Conservation (phyloP, 2,113 vertebrate genomes). For the Tachysurus vachellii region DNA sequence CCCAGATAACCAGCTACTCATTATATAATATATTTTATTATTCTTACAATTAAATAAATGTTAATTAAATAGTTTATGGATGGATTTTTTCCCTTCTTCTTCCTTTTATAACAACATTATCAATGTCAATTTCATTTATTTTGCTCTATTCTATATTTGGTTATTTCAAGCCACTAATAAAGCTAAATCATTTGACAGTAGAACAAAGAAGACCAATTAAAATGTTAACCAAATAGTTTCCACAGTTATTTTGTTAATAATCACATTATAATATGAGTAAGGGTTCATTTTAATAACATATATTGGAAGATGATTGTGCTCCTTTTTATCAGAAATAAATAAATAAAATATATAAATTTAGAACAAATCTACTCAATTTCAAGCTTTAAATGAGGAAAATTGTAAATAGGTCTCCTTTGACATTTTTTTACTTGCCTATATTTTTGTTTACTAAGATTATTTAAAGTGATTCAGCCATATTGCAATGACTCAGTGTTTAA, state of each 20-base stretch:
- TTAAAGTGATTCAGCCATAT: background rate
- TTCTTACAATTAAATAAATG: background rate
- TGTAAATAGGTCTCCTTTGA: background rate
- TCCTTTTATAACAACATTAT: too few species aligned
- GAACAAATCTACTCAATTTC: background rate
- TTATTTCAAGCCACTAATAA: background rate
- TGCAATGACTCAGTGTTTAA: background rate
- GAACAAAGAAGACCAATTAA: background rate
- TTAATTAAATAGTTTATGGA: background rate
- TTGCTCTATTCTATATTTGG: background rate
- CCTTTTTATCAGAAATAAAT: background rate
- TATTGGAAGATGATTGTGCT: background rate
- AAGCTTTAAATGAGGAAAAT: background rate
- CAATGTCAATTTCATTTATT: too few species aligned
- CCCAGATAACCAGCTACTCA: background rate
- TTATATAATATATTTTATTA: background rate
- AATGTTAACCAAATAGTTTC: background rate
- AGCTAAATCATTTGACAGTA: background rate
- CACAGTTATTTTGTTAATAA: background rate
- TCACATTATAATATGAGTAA: background rate
- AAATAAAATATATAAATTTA: background rate
- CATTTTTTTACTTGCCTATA: background rate
- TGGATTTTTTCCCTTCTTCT: background rate
- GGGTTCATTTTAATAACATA: background rate
- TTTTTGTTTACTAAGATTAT: background rate